phyloP scores from a whole-genome alignment of 2,797 vertebrate species.

The Manis javanica region DNA sequence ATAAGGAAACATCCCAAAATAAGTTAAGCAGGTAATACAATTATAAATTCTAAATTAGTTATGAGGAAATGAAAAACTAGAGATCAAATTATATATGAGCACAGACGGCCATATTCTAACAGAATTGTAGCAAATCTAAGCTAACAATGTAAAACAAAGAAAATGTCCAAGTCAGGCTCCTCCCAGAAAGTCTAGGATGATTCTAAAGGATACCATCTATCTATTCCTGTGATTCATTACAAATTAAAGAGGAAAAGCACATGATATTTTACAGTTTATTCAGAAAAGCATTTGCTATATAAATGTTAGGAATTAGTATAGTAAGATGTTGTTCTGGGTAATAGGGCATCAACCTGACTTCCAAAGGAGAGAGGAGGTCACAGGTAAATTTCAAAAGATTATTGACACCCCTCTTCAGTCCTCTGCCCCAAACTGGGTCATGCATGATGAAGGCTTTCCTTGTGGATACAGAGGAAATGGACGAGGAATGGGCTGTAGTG shows the following conservation, averaged over 20 bases:
- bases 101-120: neutral
- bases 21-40: neutral
- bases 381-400: neutral
- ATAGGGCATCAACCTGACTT: neutral
- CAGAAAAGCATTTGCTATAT: neutral
- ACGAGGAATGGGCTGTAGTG: rapidly evolving
- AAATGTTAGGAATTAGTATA: neutral
- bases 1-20: neutral
- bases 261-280: neutral
- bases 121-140: neutral
- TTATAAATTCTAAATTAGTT: neutral
- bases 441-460: too few relatives aligned
- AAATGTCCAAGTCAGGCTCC: neutral
- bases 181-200: neutral
- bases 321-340: neutral
- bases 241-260: neutral
- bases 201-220: neutral
- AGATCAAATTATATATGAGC: neutral
- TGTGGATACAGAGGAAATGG: neutral
- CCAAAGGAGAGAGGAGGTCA: neutral
- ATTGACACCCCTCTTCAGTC: neutral
- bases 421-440: neutral
- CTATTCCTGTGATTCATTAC: neutral
- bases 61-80: neutral
- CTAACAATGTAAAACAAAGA: neutral